A percentile compares a stretch with the other conserved stretches of the same genome.
Evolutionary conservation across 2,888 invertebrate species (phyloP).

Genomic region (Merodon equestris): DNA sequence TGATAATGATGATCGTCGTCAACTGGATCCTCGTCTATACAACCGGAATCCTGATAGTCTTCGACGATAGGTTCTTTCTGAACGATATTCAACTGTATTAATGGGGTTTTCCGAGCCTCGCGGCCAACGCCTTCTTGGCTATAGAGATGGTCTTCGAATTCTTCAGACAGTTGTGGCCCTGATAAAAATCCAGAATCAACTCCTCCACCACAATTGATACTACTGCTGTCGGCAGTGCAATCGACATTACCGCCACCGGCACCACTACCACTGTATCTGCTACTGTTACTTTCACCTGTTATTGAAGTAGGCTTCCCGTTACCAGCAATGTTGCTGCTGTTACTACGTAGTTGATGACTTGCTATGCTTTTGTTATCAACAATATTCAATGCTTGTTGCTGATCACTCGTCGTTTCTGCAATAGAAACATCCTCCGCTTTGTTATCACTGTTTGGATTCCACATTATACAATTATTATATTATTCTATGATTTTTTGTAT

Average conservation of each 20-base stretch:
- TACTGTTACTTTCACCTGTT: slow-evolving; percentile 51
- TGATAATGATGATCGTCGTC: slow-evolving; percentile 49
- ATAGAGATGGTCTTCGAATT: slow-evolving; percentile 64
- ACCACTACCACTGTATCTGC: slow-evolving; percentile 39
- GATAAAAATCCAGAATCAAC: slow-evolving; percentile 80
- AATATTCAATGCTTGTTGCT: slow-evolving; percentile 44
- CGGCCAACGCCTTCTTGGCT: slow-evolving; percentile 49
- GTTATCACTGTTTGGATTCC: slow-evolving; percentile 61
- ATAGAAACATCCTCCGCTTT: slow-evolving; percentile 53
- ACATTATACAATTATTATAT: slow-evolving; percentile 53
- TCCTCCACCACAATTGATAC: slow-evolving; percentile 38
- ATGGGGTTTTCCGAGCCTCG: slow-evolving; percentile 34
- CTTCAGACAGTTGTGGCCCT: slow-evolving; percentile 75
- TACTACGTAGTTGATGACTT: slow-evolving; percentile 7
- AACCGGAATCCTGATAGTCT: slow-evolving; percentile 72
- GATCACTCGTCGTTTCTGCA: slow-evolving; percentile 40
- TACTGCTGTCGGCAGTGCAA: slow-evolving; percentile 39
- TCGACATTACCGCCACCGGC: slow-evolving; percentile 33
- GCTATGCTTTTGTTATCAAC: slow-evolving; percentile 49
- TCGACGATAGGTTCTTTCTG: slow-evolving; percentile 38
- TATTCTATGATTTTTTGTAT: too few relatives aligned
- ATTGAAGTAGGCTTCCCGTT: slow-evolving; percentile 39
- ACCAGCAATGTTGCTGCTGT: slow-evolving; percentile 51
- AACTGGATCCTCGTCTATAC: slow-evolving; percentile 70
- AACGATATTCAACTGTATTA: slow-evolving; percentile 53